These are phyloP conservation scores for Hormaphis cornu DNA, from an alignment of 1,140 invertebrate species.

Conservation along the genomic window DNA sequence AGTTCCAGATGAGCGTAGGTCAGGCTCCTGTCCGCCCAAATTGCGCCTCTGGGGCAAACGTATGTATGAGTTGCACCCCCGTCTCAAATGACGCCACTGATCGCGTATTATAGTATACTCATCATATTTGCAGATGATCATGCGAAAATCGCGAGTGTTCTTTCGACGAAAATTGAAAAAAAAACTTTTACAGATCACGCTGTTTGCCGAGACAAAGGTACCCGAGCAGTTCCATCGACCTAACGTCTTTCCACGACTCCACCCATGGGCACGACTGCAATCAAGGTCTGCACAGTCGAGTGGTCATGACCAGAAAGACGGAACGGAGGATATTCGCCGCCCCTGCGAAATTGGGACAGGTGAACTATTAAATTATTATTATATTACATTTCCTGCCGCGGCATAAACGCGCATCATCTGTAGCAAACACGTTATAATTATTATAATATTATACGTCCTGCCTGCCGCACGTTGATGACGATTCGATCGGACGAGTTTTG, in stretches of 20 bases:
- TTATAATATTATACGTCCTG: too few species aligned
- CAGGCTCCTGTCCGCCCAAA: too few species aligned
- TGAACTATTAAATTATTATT: conserved; percentile 13
- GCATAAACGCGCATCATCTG: neutral
- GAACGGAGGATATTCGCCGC: conserved; percentile 37
- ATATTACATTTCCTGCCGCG: neutral
- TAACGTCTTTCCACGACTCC: conserved; percentile 35
- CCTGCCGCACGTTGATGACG: neutral
- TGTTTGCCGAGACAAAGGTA: conserved; percentile 21
- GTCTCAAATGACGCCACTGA: too few species aligned
- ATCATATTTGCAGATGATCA: neutral
- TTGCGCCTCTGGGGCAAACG: too few species aligned
- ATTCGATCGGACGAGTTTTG: neutral
- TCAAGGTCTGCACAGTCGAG: conserved; percentile 36
- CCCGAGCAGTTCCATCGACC: conserved; percentile 34
- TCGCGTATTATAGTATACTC: too few species aligned
- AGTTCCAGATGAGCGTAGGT: too few species aligned
- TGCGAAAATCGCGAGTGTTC: neutral
- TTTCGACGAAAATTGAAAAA: too few species aligned
- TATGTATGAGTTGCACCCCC: too few species aligned
- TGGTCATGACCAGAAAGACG: conserved; percentile 39
- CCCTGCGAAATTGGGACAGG: conserved; percentile 35
- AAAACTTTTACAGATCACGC: neutral
- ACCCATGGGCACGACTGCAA: conserved; percentile 38
- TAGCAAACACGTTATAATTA: neutral